Conservation (phyloP, 2,113 vertebrate species). For the Elachura formosa region DNA sequence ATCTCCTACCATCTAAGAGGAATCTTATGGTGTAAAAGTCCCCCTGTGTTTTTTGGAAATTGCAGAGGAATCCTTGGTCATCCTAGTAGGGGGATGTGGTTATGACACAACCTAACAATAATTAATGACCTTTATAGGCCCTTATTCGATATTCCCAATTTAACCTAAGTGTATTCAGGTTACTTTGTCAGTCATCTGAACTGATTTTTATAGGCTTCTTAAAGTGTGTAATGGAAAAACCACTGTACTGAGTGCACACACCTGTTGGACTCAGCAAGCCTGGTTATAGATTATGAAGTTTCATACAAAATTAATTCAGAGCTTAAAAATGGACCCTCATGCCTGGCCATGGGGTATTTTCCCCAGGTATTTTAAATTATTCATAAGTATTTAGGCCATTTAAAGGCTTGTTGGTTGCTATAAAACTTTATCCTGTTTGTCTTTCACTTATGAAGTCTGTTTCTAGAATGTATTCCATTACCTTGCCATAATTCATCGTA, state of each 20-base stretch:
- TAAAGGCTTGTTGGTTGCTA: not conserved
- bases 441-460: not conserved
- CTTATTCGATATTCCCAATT: not conserved
- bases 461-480: not conserved
- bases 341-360: no score
- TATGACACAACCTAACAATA: not conserved
- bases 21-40: not conserved
- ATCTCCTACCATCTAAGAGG: not conserved
- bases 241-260: not conserved
- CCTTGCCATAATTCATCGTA: not conserved
- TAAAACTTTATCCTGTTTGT: not conserved
- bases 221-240: not conserved
- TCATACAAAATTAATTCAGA: not conserved
- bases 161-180: not conserved
- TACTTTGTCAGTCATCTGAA: not conserved
- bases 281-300: not conserved
- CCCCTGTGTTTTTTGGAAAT: accelerated
- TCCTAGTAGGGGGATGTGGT: not conserved
- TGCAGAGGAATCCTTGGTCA: not conserved
- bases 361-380: not conserved
- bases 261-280: not conserved
- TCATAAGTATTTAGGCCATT: not conserved
- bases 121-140: not conserved
- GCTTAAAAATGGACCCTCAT: not conserved
- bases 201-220: not conserved